Evolutionary conservation across 2,888 invertebrate species (phyloP).

Genomic region (Polymixis flavicincta): DNA sequence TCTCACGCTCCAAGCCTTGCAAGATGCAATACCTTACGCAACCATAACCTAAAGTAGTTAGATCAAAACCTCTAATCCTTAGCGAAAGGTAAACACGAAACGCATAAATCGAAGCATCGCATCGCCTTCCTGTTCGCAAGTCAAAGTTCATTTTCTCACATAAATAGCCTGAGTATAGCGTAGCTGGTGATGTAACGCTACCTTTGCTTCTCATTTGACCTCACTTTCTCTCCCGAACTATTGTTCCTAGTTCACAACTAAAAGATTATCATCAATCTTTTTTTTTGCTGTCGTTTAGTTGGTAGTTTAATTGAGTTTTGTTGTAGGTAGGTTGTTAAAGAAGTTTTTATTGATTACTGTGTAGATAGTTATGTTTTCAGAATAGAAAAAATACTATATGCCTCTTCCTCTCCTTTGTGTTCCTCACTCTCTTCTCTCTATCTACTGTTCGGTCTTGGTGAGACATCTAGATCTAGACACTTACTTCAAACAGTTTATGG

Average conservation of each 20-base stretch:
- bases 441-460: neutral
- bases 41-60: conserved; percentile 16
- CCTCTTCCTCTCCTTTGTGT: too few relatives aligned
- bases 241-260: conserved; percentile 58
- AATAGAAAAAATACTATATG: neutral
- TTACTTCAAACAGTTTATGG: neutral
- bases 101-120: conserved; percentile 49
- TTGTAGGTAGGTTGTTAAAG: neutral
- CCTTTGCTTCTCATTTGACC: conserved; percentile 66
- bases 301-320: neutral
- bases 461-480: neutral
- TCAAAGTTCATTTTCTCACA: conserved; percentile 67
- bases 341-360: neutral
- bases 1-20: conserved; percentile 27
- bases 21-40: conserved; percentile 26
- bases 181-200: conserved; percentile 70
- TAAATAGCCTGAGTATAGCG: conserved; percentile 49
- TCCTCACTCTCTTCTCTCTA: too few relatives aligned
- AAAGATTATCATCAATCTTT: conserved; percentile 43
- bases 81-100: conserved; percentile 56
- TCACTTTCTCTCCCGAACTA: conserved; percentile 61
- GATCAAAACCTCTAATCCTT: conserved; percentile 38
- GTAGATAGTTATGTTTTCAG: neutral
- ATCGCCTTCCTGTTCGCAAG: conserved; percentile 56
- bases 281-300: conserved; percentile 11